phyloP scores from a whole-genome alignment of 2,888 invertebrate species.

The Amblyteles armatorius region DNA sequence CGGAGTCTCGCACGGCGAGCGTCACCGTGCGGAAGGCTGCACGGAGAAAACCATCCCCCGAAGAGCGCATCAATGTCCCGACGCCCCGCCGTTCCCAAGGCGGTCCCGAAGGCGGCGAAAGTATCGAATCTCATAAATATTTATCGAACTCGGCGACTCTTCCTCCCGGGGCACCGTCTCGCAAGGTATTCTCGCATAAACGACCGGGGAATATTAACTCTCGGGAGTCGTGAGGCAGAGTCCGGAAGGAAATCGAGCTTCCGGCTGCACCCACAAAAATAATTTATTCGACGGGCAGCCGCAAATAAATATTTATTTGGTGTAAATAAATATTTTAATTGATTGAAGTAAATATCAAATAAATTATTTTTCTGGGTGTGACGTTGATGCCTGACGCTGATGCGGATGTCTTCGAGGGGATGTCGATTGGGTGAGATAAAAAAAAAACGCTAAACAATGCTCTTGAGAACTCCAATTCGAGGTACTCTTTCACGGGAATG shows the following conservation, averaged over 20 bases:
- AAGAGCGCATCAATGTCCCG: conserved; percentile 13
- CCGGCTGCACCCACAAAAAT: not conserved
- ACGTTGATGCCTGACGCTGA: not conserved
- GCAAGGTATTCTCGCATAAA: not conserved
- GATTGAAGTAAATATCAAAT: too few species aligned
- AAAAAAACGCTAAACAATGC: not conserved
- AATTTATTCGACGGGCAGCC: too few species aligned
- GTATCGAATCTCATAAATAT: conserved; percentile 63
- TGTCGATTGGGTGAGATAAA: not conserved
- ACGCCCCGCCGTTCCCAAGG: conserved; percentile 10
- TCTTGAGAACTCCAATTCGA: not conserved
- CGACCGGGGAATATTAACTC: conserved; percentile 49
- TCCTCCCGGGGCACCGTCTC: not conserved
- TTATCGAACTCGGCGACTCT: conserved; percentile 37
- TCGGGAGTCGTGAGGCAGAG: conserved; percentile 2
- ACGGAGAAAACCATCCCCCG: conserved; percentile 28
- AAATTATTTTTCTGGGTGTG: not conserved
- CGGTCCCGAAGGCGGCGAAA: conserved; percentile 21
- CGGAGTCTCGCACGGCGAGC: conserved; percentile 24
- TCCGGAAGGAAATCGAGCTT: conserved; percentile 37
- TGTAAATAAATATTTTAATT: too few species aligned
- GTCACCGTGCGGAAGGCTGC: not conserved
- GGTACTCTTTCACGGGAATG: conserved; percentile 31
- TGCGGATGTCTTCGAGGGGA: not conserved
- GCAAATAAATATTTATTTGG: too few species aligned